phyloP scores from a whole-genome alignment of 2,888 invertebrate species.

The Melanotus villosus region DNA sequence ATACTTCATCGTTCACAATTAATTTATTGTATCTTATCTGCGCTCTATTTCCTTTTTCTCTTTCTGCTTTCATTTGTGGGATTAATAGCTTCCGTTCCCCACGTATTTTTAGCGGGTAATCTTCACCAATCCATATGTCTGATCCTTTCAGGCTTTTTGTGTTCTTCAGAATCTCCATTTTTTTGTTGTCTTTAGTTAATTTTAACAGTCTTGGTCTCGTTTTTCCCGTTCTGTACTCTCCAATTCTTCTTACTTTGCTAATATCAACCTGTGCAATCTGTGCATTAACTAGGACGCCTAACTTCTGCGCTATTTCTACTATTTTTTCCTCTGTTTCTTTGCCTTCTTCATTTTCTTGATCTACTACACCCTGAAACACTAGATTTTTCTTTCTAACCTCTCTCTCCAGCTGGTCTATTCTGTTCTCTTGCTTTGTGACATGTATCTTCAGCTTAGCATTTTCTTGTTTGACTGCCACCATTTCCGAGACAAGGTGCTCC shows the following conservation, averaged over 20 bases:
- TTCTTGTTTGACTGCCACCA: no score
- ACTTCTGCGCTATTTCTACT: no score
- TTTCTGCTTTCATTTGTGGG: no score
- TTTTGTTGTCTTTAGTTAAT: neutral
- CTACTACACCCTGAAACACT: neutral
- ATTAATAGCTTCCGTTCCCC: neutral
- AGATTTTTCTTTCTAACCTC: neutral
- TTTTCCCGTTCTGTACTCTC: constrained; percentile 9
- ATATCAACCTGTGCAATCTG: neutral
- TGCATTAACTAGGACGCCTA: no score
- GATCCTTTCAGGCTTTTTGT: neutral
- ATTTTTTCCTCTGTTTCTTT: no score
- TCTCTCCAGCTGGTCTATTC: no score
- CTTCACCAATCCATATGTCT: neutral
- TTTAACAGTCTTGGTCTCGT: constrained; percentile 2
- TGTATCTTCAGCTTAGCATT: no score
- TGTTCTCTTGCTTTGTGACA: no score
- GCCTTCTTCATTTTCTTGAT: constrained; percentile 4
- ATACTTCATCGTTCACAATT: neutral
- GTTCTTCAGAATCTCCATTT: constrained; percentile 7
- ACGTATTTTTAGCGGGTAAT: neutral
- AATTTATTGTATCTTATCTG: no score
- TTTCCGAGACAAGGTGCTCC: no score
- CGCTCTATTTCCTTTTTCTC: constrained; percentile 15
- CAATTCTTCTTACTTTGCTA: neutral